Conservation (phyloP, 2,888 invertebrate species). For the Pseudococcus viburni region DNA sequence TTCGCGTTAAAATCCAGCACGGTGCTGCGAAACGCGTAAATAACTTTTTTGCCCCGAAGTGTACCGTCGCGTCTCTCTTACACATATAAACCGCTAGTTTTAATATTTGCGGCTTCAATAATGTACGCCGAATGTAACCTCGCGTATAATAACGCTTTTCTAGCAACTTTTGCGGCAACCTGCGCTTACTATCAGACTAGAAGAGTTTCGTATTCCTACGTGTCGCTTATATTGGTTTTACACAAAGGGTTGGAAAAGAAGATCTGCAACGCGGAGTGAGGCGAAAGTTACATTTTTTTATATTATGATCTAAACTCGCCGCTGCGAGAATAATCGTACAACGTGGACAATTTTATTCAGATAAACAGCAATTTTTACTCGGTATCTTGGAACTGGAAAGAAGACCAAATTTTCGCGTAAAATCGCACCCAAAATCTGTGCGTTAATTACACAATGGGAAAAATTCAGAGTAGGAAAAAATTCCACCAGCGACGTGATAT, state of each 20-base stretch:
- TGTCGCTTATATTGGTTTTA: constrained; percentile 22
- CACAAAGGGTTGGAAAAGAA: background rate
- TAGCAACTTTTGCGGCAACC: background rate
- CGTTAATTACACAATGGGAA: background rate
- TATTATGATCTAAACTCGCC: background rate
- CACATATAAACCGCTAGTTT: constrained; percentile 32
- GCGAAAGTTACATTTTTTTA: background rate
- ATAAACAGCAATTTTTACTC: too few relatives aligned
- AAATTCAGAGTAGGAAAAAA: background rate
- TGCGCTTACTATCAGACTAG: background rate
- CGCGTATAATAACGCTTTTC: constrained; percentile 8
- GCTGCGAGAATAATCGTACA: background rate
- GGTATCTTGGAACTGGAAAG: too few relatives aligned
- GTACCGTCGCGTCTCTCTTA: background rate
- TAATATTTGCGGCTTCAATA: constrained; percentile 36
- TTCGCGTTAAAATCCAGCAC: background rate
- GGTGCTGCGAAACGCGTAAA: constrained; percentile 9
- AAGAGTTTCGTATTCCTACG: background rate
- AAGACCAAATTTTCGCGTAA: too few relatives aligned
- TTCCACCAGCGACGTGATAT: background rate
- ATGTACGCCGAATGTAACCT: background rate
- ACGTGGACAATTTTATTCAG: background rate
- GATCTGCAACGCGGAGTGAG: background rate
- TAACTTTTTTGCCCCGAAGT: constrained; percentile 7
- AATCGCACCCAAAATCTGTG: too few relatives aligned